Evolutionary conservation across 1,140 invertebrate genomes (phyloP).

Genomic region (Papilio helenus): DNA sequence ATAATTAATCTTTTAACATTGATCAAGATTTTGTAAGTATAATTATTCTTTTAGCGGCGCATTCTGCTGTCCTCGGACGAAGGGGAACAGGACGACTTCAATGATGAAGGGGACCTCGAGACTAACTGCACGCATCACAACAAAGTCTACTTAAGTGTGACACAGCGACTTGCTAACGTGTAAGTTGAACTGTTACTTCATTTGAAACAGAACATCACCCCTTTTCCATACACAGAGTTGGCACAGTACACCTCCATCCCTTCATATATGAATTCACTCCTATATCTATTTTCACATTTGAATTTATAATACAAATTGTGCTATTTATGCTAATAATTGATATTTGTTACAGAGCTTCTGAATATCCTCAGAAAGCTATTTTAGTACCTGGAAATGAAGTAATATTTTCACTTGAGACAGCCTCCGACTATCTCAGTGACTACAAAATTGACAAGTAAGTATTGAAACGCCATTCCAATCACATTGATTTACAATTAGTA

Average conservation of each 20-base stretch:
- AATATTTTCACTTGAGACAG: constrained; percentile 96
- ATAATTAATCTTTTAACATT: too few species aligned
- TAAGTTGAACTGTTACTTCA: constrained; percentile 51
- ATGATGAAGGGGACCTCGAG: constrained; percentile 58
- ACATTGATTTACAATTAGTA: not conserved
- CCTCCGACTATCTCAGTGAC: constrained; percentile 97
- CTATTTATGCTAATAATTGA: not conserved
- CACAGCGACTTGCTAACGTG: constrained; percentile 69
- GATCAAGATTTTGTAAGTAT: not conserved
- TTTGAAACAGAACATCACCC: too few species aligned
- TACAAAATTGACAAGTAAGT: constrained; percentile 84
- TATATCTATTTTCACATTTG: too few species aligned
- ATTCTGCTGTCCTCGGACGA: constrained; percentile 63
- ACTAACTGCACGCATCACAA: constrained; percentile 70
- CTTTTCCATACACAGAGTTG: too few species aligned
- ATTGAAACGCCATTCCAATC: constrained; percentile 17
- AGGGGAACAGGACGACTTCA: constrained; percentile 63
- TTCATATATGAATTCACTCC: too few species aligned
- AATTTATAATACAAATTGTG: too few species aligned
- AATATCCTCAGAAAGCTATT: constrained; percentile 94
- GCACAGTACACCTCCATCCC: too few species aligned
- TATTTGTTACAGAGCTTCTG: constrained; percentile 83
- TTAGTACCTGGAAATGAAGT: constrained; percentile 97
- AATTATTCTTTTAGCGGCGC: constrained; percentile 54
- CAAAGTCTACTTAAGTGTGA: constrained; percentile 73